Evolutionary conservation across 2,888 invertebrate species (phyloP).

Genomic region (Embidobia sp.): DNA sequence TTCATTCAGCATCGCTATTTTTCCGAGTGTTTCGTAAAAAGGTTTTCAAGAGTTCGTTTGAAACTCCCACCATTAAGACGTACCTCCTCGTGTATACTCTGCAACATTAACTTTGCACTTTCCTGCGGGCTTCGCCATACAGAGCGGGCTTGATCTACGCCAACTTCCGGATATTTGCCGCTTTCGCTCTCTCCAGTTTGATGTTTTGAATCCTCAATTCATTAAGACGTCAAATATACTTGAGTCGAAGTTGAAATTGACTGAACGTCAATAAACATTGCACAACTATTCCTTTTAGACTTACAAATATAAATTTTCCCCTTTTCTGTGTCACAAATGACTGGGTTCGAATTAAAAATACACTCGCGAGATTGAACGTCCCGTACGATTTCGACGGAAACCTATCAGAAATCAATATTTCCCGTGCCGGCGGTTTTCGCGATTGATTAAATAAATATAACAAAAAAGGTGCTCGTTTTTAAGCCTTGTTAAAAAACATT

Average conservation of each 20-base stretch:
- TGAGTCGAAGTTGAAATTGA: constrained; percentile 38
- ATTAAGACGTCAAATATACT: constrained; percentile 57
- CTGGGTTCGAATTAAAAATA: constrained; percentile 21
- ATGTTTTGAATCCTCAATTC: constrained; percentile 57
- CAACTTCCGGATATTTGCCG: constrained; percentile 51
- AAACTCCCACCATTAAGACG: constrained; percentile 57
- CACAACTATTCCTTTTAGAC: constrained; percentile 14
- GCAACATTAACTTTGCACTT: constrained; percentile 61
- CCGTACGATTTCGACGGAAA: constrained; percentile 5
- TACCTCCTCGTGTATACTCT: constrained; percentile 49
- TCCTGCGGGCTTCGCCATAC: constrained; percentile 43
- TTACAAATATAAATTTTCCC: constrained; percentile 30
- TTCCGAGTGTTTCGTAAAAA: constrained; percentile 57
- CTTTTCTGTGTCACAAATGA: constrained; percentile 10
- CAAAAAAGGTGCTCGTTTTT: neutral
- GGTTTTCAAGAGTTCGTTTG: constrained; percentile 60
- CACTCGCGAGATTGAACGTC: constrained; percentile 7
- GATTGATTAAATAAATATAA: constrained; percentile 21
- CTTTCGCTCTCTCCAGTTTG: constrained; percentile 33
- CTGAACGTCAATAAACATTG: constrained; percentile 46
- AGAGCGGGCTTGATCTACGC: constrained; percentile 36
- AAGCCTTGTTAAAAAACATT: neutral
- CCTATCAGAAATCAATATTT: constrained; percentile 21
- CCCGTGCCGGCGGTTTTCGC: neutral
- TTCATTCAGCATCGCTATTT: constrained; percentile 55